Conservation (phyloP, 2,797 vertebrate genomes). For the Gorsachius magnificus region DNA sequence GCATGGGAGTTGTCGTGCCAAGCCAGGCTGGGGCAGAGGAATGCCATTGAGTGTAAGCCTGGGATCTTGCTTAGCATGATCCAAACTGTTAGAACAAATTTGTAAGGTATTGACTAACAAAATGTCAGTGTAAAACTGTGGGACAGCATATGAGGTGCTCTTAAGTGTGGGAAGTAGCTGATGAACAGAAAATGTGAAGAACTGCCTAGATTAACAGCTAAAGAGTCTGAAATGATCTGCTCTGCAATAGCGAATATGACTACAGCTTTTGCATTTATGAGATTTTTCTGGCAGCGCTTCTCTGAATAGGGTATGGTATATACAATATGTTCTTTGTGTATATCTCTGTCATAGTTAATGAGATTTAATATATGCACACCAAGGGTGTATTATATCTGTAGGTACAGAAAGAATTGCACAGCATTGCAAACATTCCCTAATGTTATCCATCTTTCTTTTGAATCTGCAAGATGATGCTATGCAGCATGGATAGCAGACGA, state of each 20-base stretch:
- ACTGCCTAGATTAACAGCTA: neutral
- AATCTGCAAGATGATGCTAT: neutral
- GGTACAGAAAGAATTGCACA: neutral
- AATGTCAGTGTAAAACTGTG: neutral
- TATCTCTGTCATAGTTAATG: neutral
- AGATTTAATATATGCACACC: neutral
- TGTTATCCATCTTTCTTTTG: neutral
- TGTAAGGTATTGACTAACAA: neutral
- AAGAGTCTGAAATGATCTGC: neutral
- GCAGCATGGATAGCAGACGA: neutral
- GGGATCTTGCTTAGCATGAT: neutral
- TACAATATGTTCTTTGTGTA: neutral
- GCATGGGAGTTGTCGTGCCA: neutral
- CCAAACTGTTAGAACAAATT: neutral
- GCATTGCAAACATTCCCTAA: neutral
- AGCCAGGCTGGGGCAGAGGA: neutral
- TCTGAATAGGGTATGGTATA: neutral
- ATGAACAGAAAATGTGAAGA: rapidly evolving
- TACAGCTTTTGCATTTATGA: neutral
- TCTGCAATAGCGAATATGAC: neutral
- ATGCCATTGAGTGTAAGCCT: too few relatives aligned
- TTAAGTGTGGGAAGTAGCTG: neutral
- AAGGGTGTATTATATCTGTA: neutral
- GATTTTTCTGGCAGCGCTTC: neutral
- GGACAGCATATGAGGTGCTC: neutral